These are phyloP conservation scores for Aquatica leii DNA, from an alignment of 2,888 invertebrate genomes.

Conservation along the genomic window DNA sequence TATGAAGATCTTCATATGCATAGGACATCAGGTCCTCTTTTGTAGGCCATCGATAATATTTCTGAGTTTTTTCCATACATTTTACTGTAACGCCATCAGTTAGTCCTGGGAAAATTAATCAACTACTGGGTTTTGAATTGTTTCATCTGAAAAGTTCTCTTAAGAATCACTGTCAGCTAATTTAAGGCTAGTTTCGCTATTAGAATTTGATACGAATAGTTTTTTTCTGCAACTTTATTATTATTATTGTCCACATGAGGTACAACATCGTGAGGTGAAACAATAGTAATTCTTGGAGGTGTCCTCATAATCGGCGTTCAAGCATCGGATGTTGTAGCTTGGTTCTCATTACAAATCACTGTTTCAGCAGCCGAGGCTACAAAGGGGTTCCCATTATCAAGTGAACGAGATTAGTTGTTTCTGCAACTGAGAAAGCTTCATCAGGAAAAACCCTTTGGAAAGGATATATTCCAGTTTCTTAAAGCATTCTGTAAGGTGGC, in stretches of 20 bases:
- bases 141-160: slow-evolving; percentile 1
- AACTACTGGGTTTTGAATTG: too few species aligned
- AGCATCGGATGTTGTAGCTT: background rate
- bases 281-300: slow-evolving; percentile 1
- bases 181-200: slow-evolving; percentile 1
- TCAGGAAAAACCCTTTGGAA: slow-evolving; percentile 3
- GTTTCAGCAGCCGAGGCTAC: background rate
- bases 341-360: background rate
- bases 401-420: background rate
- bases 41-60: slow-evolving; percentile 2
- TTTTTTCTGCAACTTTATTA: background rate
- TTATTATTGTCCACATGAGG: background rate
- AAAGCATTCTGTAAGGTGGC: slow-evolving; percentile 5
- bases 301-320: background rate
- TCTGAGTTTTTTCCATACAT: background rate
- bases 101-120: background rate
- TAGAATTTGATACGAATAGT: background rate
- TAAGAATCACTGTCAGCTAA: background rate
- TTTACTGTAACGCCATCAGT: background rate
- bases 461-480: background rate
- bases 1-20: slow-evolving; percentile 1
- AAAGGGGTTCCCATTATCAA: background rate
- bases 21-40: slow-evolving; percentile 8
- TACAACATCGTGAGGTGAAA: background rate
- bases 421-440: background rate